Conservation (phyloP, 2,888 invertebrate genomes). For the Lasioglossum marginatum region DNA sequence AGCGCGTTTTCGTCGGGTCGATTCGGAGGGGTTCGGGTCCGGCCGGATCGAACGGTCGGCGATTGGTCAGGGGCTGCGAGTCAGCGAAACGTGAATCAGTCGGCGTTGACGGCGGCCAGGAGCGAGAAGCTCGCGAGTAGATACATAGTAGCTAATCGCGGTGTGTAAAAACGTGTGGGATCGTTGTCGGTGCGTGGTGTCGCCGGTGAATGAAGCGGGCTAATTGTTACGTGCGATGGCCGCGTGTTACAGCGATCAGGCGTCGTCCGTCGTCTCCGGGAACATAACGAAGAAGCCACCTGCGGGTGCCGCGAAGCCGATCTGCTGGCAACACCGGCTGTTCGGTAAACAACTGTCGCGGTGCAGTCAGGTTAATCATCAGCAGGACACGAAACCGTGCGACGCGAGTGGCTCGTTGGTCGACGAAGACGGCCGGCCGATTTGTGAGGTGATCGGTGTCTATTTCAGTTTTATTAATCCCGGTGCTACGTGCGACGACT, state of each 20-base stretch:
- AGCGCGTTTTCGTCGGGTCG: conserved; percentile 46
- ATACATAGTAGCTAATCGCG: neutral
- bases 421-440: conserved; percentile 70
- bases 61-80: conserved; percentile 44
- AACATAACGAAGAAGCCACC: conserved; percentile 58
- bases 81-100: conserved; percentile 63
- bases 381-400: conserved; percentile 64
- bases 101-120: conserved; percentile 40
- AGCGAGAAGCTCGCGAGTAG: neutral
- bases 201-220: conserved; percentile 61
- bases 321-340: conserved; percentile 81
- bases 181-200: conserved; percentile 55
- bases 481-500: conserved; percentile 89
- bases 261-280: conserved; percentile 55
- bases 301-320: conserved; percentile 55
- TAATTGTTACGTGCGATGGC: conserved; percentile 66
- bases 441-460: conserved; percentile 86
- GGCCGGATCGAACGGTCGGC: conserved; percentile 10
- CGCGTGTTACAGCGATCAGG: conserved; percentile 63
- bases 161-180: conserved; percentile 16
- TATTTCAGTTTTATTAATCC: conserved; percentile 91
- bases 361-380: conserved; percentile 74
- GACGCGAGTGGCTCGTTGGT: conserved; percentile 69
- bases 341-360: conserved; percentile 81
- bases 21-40: conserved; percentile 44